Base-by-base conservation (phyloP, 2,797 vertebrate species). In the Pangasius djambal region DNA sequence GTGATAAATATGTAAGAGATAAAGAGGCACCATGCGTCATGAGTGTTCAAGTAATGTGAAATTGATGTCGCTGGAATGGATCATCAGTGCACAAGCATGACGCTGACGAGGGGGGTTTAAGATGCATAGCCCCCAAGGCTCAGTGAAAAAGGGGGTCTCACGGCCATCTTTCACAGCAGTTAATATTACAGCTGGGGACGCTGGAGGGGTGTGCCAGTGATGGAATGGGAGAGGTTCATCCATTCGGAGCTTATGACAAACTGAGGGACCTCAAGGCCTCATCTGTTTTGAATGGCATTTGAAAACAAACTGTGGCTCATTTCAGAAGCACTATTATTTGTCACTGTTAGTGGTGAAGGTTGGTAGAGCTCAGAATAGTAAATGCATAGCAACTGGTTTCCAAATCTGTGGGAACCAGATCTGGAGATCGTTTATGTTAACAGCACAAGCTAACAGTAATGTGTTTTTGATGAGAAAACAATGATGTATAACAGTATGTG, bases 51-150 rank as follows among this genome's bases (percentile, higher is more conserved):
- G 90, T 92, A 92, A 92, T 92, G 89, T 90, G 90, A 89, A 90
- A 89, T 86, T 93, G 92, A 92, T 92, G 90, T 63, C 87, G 87
- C 90, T 92, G 91, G 91, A 90, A 93, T 92, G 91, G 91, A 91
- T 93, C 90, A 92, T 93, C 89, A 84, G 50, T 77, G 79, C 65
- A 82, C 67, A 57, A 52, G 90, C 87, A 88, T 79, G 88, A 77
- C 28, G 13, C 22, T 50, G 44, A 61, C 4, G 40, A 74, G 75
- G 89, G 65, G 37, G 89, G 48, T 84, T 87, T 70, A 89, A 89
- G 90, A 91, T 77, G 67, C 89, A 89, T 84, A 20, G 88, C 88
- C 74, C 75, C 70, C 79, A 67, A 87, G 44, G 84, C 52, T 85
- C 86, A 63, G 65, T 74, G 75, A 89, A 87, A 85, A 83, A 83